Base-by-base conservation (phyloP, 1,140 invertebrate genomes). In the Orius insidiosus region DNA sequence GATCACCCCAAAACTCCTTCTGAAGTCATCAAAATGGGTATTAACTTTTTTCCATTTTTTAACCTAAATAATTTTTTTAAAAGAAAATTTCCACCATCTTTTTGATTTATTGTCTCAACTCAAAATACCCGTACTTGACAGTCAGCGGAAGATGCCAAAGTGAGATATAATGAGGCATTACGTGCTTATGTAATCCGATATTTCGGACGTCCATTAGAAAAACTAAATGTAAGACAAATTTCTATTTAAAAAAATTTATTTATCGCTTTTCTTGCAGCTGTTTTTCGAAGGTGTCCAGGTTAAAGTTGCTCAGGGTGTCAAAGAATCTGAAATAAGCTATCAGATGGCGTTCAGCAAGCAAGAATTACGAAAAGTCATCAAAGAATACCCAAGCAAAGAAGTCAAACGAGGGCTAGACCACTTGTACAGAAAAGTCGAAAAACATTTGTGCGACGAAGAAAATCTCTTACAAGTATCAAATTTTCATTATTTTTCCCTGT, bases 301-400 rank as follows among this genome's bases (percentile, higher is more conserved):
- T 18, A 85, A 86, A 65, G 83, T 95, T 46, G 76, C 80, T 38
- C 77, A 83, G 59, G 95, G 95, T 52, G 88, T 95, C 16, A 93
- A 93, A 66, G 85, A 89, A 59, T 90, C 92, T 33, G 95, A 98
- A 71, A 88, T 98, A 46, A 88, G 90, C 58, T 98, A 94, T 69
- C 92, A 97, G 68, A 77, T 95, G 65, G 89, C 89, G 10, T 98
- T 87, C 61, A 96, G 88, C 60, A 95, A 96, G 69, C 86, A 92
- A 67, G 93, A 97, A 67, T 68, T 98, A 42, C 72, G 89, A 50
- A 90, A 92, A 66, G 86, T 97, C 14, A 92, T 98, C 45, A 82
- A 84, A 54, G 81, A 94, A 62, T 98, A 98, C 71, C 92, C 93
- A 10, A 84, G 81, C 8, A 79, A 80, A 61, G 93, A 95, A 67